Evolutionary conservation across 2,888 invertebrate genomes (phyloP), one percentile per base, ranked within the genome.

Genomic region (Yponomeuta sedellus): DNA sequence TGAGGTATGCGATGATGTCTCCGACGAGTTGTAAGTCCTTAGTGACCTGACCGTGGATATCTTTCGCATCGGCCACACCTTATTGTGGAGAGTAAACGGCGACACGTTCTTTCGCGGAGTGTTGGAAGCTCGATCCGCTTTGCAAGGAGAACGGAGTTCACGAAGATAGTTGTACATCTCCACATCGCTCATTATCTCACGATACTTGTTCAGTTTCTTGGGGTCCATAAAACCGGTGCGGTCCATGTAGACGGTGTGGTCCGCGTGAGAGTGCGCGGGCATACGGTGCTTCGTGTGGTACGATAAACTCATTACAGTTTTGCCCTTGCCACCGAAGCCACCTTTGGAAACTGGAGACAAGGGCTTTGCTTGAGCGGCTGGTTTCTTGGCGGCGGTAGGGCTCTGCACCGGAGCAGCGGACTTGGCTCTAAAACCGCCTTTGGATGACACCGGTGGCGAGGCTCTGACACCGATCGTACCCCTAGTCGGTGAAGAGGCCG

Each of bases 81-180:
- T 28, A 12, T 16, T 61, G 4, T 61, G 25, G 16, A 75, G 69
- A 6, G 71, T 72, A 63, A 74, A 75, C 0, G 77, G 74, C 2
- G 76, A 77, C 56, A 76, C 66, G 68, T 74, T 79, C 67, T 79
- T 81, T 34, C 71, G 72, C 2, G 79, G 74, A 19, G 88, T 88
- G 69, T 88, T 88, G 4, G 82, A 86, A 28, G 90, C 90, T 69
- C 89, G 78, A 67, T 83, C 88, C 0, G 83, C 74, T 68, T 79
- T 88, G n/a, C 16, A 25, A 10, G 81, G 79, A 5, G 77, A 75
- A 65, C 79, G 79, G 6, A 81, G 20, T 34, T 82, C 81, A 12
- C 75, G 75, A 39, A 85, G 71, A 69, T 85, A 83, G 0, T 85
- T 83, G 66, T 81, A 85, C 70, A 80, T 78, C 70, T 80, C 72